Evolutionary conservation across 2,797 vertebrate genomes (phyloP).

Genomic region (Alouatta caraya): DNA sequence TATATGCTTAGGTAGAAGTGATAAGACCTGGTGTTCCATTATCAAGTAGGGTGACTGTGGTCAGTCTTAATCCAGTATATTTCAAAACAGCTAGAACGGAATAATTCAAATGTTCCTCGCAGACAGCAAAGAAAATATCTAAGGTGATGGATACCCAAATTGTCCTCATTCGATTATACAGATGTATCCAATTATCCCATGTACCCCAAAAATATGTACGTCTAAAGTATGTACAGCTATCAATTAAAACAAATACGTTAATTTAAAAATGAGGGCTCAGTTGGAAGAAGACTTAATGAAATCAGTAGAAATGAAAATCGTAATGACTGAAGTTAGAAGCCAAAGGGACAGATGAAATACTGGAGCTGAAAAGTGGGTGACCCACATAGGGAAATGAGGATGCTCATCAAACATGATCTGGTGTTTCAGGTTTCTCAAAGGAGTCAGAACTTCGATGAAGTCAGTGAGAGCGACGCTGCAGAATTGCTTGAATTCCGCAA

Average conservation of each 20-base stretch:
- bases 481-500: too few species aligned
- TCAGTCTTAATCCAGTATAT: neutral
- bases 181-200: neutral
- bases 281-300: neutral
- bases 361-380: neutral
- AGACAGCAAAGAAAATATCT: neutral
- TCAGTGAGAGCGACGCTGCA: accelerated
- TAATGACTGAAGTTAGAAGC: neutral
- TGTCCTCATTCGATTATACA: neutral
- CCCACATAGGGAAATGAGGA: accelerated
- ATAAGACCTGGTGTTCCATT: neutral
- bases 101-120: neutral
- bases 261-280: neutral
- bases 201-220: neutral
- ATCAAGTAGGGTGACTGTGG: neutral
- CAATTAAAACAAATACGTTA: neutral
- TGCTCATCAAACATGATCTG: accelerated
- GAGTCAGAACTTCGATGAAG: accelerated
- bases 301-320: neutral
- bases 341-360: accelerated
- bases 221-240: neutral
- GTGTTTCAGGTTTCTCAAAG: neutral
- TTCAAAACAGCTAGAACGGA: neutral
- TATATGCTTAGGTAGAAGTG: neutral
- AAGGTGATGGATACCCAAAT: too few species aligned